Base-by-base conservation (phyloP, 2,888 invertebrate species). In the Hydraecia micacea region DNA sequence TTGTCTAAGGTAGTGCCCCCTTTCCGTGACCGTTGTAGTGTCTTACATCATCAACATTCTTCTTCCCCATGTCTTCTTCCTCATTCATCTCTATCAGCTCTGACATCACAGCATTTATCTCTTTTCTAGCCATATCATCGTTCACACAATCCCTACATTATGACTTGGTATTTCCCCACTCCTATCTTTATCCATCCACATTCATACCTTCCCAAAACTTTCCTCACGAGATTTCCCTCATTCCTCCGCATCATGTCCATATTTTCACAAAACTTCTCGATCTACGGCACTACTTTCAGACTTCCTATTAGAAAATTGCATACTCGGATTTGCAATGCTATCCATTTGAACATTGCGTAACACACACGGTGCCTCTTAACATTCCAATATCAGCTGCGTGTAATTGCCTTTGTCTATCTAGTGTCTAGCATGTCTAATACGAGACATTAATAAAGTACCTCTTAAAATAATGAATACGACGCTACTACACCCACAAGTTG, bases 371-470 rank as follows among this genome's bases (percentile, higher is more conserved):
- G 21, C 36, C 18, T 25, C 36, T 21, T 49, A 21, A 49, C 39
- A 63, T 55, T 65, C 7, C 46, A 2, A 36, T 66, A 28, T 39
- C 21, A 62, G 36, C 18, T 49, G 28, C 65, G 58, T 55, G 8
- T 8, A 32, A 9, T 46, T 32, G 15, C 11, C 4, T 78, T 18
- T 66, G 7, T 36, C 15, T 46, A 46, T 21, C 7, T 73, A 32
- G 9, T 73, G n/a, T n/a, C 15, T 55, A 55, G n/a, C 42, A 55
- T 46, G 9, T 6, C 18, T 52, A 11, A 62, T 49, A 66, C 28
- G 46, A 13, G 65, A 25, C 13, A 78, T 58, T n/a, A 76, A 28
- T 76, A 42, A 65, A 42, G 15, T 39, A 36, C 36, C 39, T 63
- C 25, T 75, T 75, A 36, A 13, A 36, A n/a, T 49, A 4, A 36